A percentile compares a stretch with the other conserved stretches of the same genome.
Conservation (phyloP, 2,113 vertebrate genomes). For the Coracopsis vasa region DNA sequence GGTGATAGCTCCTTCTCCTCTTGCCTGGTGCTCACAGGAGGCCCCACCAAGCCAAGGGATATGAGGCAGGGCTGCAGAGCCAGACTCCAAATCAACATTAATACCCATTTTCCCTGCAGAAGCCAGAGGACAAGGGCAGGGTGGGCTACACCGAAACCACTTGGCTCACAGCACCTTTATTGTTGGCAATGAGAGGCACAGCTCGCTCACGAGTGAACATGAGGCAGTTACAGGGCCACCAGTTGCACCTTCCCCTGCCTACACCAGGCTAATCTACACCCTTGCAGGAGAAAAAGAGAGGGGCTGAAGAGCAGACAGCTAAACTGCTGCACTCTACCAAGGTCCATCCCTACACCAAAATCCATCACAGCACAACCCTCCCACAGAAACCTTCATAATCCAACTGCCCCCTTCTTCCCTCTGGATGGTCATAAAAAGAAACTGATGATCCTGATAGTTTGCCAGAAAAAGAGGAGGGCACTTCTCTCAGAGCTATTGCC, state of each 20-base stretch:
- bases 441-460: not conserved
- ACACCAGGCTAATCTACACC: not conserved
- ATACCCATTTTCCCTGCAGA: not conserved
- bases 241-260: not conserved
- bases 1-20: not conserved
- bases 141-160: not conserved
- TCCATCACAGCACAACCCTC: not conserved
- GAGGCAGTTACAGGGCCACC: not conserved
- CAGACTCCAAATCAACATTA: not conserved
- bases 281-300: not conserved
- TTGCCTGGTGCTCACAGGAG: not conserved
- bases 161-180: not conserved
- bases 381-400: too few relatives aligned
- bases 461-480: not conserved
- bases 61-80: not conserved
- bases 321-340: not conserved
- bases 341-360: not conserved
- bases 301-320: not conserved
- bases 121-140: not conserved
- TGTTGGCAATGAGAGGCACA: not conserved
- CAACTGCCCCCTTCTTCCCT: not conserved
- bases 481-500: not conserved
- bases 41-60: fast-evolving
- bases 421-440: not conserved
- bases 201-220: not conserved